Conservation (phyloP, 2,888 invertebrate species). For the Drosophila anomelani region DNA sequence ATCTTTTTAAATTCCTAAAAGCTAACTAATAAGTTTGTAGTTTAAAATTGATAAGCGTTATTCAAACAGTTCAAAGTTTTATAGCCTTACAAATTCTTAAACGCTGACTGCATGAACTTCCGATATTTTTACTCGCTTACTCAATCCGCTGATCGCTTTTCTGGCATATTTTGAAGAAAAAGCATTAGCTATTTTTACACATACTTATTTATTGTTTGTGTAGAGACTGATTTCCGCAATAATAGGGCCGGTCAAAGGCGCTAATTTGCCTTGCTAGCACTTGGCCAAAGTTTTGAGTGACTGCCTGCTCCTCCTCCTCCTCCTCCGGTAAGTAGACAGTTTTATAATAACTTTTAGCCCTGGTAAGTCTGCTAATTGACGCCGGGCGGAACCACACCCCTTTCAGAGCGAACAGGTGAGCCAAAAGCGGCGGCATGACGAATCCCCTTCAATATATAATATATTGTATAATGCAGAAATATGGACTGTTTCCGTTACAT, state of each 20-base stretch:
- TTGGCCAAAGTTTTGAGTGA: constrained; percentile 17
- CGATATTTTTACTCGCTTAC: constrained; percentile 10
- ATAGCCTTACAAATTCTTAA: background rate
- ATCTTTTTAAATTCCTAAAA: background rate
- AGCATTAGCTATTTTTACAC: constrained; percentile 24
- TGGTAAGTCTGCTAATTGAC: constrained; percentile 47
- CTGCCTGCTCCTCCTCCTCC: constrained; percentile 6
- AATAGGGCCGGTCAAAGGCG: constrained; percentile 23
- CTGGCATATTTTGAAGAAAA: constrained; percentile 16
- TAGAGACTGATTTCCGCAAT: constrained; percentile 28
- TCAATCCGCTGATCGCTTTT: constrained; percentile 11
- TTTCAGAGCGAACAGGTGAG: constrained; percentile 24
- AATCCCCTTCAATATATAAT: constrained; percentile 8
- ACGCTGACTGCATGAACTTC: constrained; percentile 14
- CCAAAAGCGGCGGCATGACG: constrained; percentile 18
- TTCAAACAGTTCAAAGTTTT: background rate
- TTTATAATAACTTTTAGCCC: constrained; percentile 40
- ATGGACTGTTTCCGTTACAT: constrained; percentile 42
- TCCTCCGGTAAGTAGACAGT: constrained; percentile 31
- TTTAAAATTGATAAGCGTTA: constrained; percentile 2
- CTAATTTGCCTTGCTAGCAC: constrained; percentile 39
- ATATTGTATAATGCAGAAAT: constrained; percentile 41
- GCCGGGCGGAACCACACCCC: constrained; percentile 27
- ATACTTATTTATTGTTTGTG: constrained; percentile 24
- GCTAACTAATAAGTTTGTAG: background rate